Conservation (phyloP, 30 jellyfish, hydroid and myxozoan genomes). For the Aurelia sp. region DNA sequence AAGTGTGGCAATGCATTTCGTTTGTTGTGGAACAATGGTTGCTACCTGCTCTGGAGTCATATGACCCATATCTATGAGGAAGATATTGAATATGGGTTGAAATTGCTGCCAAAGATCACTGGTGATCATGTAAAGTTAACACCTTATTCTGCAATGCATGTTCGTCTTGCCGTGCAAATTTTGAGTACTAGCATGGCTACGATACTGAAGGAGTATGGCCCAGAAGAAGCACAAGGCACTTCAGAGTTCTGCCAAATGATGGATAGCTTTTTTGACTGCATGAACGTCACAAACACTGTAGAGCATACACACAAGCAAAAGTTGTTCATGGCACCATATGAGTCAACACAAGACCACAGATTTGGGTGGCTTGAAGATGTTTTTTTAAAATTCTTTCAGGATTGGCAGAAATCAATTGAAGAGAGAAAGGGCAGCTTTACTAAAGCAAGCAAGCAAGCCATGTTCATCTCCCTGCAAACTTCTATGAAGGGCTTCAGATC, state of each 20-base stretch:
- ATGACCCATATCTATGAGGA: slow-evolving; percentile 25
- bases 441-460: slow-evolving; percentile 11
- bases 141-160: slow-evolving; percentile 57
- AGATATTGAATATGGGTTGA: slow-evolving; percentile 44
- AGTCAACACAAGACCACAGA: slow-evolving; percentile 29
- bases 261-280: slow-evolving; percentile 64
- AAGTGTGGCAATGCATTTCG: slow-evolving; percentile 17
- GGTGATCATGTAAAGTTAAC: slow-evolving; percentile 37
- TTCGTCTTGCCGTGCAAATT: slow-evolving; percentile 56
- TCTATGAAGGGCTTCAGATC: slow-evolving; percentile 20
- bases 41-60: slow-evolving; percentile 51
- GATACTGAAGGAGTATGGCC: slow-evolving; percentile 31
- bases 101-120: slow-evolving; percentile 40
- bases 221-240: slow-evolving; percentile 39
- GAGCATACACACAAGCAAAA: not conserved
- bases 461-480: slow-evolving; percentile 47
- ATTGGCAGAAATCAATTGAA: slow-evolving; percentile 58
- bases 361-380: slow-evolving; percentile 49
- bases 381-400: slow-evolving; percentile 33
- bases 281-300: slow-evolving; percentile 42
- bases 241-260: slow-evolving; percentile 50
- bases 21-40: slow-evolving; percentile 55
- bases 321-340: slow-evolving; percentile 34
- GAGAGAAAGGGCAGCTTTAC: slow-evolving; percentile 18
- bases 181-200: slow-evolving; percentile 42